Conservation (phyloP, 2,888 invertebrate species). For the Tribolium freemani region DNA sequence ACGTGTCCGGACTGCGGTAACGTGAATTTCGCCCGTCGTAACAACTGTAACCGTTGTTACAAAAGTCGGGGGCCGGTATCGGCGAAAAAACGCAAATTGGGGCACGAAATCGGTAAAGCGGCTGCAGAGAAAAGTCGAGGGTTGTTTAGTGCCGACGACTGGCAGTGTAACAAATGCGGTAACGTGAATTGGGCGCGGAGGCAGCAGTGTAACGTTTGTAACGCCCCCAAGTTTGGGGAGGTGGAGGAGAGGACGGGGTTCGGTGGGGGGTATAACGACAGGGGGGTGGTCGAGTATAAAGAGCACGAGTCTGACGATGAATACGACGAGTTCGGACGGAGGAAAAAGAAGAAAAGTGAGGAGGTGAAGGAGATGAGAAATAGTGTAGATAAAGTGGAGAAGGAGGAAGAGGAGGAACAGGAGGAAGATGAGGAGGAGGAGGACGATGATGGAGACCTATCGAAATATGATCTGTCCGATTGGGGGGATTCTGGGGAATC, state of each 20-base stretch:
- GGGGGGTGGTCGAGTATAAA: constrained; percentile 96
- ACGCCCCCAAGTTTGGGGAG: constrained; percentile 97
- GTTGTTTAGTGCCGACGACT: constrained; percentile 97
- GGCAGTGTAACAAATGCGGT: constrained; percentile 99
- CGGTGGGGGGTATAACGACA: constrained; percentile 95
- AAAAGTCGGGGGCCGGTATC: constrained; percentile 68
- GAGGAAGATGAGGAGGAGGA: constrained; percentile 72
- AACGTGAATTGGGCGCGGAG: constrained; percentile 99
- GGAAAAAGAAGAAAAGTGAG: constrained; percentile 59
- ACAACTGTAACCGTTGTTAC: constrained; percentile 93
- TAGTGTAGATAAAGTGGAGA: constrained; percentile 70
- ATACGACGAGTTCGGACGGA: constrained; percentile 84
- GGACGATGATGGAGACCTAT: constrained; percentile 72
- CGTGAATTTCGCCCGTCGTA: constrained; percentile 93
- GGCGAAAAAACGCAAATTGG: constrained; percentile 84
- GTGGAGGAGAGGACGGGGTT: constrained; percentile 86
- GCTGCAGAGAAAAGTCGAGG: constrained; percentile 98
- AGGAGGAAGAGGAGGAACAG: constrained; percentile 68
- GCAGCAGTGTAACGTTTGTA: constrained; percentile 97
- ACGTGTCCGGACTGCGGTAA: constrained; percentile 87
- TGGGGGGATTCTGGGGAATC: constrained; percentile 67
- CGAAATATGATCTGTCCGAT: constrained; percentile 73
- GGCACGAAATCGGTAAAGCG: constrained; percentile 97
- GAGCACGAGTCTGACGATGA: constrained; percentile 91
- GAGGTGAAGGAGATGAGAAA: constrained; percentile 22